Conservation (phyloP, 1,140 invertebrate genomes). For the Aphidius ervi region DNA sequence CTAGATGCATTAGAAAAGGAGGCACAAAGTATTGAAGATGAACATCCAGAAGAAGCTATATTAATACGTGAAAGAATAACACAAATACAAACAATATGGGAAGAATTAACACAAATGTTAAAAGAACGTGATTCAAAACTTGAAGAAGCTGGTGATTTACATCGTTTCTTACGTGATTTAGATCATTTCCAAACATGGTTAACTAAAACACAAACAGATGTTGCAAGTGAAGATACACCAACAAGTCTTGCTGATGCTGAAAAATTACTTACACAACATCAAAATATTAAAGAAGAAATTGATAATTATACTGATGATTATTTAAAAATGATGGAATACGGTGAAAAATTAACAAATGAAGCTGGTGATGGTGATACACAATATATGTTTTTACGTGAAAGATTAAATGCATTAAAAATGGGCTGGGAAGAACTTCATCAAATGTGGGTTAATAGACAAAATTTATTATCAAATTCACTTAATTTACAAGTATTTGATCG, state of each 20-base stretch:
- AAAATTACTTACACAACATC: conserved; percentile 92
- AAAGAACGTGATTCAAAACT: conserved; percentile 97
- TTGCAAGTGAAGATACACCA: conserved; percentile 97
- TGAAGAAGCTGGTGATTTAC: conserved; percentile 97
- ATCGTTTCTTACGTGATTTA: conserved; percentile 95
- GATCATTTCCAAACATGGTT: conserved; percentile 99
- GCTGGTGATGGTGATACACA: conserved; percentile 91
- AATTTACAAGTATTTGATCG: conserved; percentile 93
- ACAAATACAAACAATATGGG: conserved; percentile 90
- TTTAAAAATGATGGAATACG: conserved; percentile 99
- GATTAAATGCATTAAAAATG: conserved; percentile 94
- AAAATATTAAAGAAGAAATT: conserved; percentile 97
- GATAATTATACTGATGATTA: conserved; percentile 98
- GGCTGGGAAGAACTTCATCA: conserved; percentile 98
- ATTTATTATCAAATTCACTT: conserved; percentile 89
- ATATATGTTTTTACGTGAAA: conserved; percentile 97
- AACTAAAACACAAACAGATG: conserved; percentile 94
- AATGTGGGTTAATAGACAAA: conserved; percentile 99
- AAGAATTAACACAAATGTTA: conserved; percentile 93
- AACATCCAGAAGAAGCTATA: conserved; percentile 94
- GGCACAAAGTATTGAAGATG: conserved; percentile 82
- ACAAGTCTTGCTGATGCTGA: conserved; percentile 95
- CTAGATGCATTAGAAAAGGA: conserved; percentile 89
- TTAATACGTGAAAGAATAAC: conserved; percentile 86
- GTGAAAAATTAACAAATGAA: conserved; percentile 87